phyloP scores from a whole-genome alignment of 2,888 invertebrate genomes.

The Thereva nobilitata region DNA sequence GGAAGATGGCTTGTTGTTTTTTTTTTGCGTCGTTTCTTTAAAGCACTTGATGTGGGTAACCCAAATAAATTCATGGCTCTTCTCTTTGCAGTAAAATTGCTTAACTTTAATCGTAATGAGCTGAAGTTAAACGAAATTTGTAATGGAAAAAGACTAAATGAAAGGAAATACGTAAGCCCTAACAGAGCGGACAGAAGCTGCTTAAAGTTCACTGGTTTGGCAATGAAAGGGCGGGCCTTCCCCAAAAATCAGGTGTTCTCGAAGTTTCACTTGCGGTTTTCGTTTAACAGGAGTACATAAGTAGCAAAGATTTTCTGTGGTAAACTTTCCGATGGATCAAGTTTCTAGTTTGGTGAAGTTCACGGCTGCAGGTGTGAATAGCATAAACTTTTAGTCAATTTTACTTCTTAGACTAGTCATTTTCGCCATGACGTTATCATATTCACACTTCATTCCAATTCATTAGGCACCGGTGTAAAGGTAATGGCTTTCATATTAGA shows the following conservation, averaged over 20 bases:
- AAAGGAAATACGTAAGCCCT: too few species aligned
- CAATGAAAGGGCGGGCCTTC: background rate
- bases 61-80: constrained; percentile 22
- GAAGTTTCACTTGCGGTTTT: background rate
- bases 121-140: background rate
- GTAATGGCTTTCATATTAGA: too few species aligned
- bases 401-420: constrained; percentile 20
- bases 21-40: constrained; percentile 4
- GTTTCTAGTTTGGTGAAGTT: constrained; percentile 16
- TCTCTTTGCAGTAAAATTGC: background rate
- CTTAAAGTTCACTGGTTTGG: too few species aligned
- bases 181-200: too few species aligned
- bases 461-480: background rate
- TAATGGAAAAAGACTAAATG: too few species aligned
- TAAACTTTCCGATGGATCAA: background rate
- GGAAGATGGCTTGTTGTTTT: too few species aligned
- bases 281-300: background rate
- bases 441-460: constrained; percentile 18
- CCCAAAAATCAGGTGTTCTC: constrained; percentile 17
- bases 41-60: constrained; percentile 27
- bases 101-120: constrained; percentile 13
- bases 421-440: constrained; percentile 15
- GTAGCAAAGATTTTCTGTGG: background rate
- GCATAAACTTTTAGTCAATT: constrained; percentile 23
- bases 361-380: constrained; percentile 27